Base-by-base conservation (phyloP, 1,140 invertebrate species). In the Zaprionus taronus region DNA sequence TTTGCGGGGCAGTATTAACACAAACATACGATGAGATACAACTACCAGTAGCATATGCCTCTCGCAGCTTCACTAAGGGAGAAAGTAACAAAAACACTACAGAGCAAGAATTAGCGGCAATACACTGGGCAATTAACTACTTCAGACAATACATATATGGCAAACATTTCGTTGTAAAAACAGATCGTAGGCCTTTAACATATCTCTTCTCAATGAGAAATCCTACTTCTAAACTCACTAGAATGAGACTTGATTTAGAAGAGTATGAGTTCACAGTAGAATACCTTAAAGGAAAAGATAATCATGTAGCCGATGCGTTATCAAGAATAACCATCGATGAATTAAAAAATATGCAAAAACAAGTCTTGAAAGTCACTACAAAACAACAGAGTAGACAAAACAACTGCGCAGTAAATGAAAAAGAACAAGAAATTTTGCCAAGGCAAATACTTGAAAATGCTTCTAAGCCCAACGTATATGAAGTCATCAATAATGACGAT, bases 91-190 rank as follows among this genome's bases (percentile, higher is more conserved):
- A 72, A 80, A 91, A 72, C 34, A 58, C 65, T 26, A 57, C 57
- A 20, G 24, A 44, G 17, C 53, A 68, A 22, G 65, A 68, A 47
- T 34, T 91, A 9, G 55, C 92, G 17, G 91, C 81, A 20, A 85
- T 92, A 7, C 80, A 94, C 17, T 92, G 89, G 87, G 92, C 93
- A 7, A 84, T 93, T 11, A 86, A 93, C 67, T 74, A 93, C 64
- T 94, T 94, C 56, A 17, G 91, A 31, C 90, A 83, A 22, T 92
- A 93, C 77, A 66, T 93, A 91, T 80, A 68, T 93, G 92, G 89
- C 15, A 74, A 55, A 41, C 80, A 91, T 72, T 92, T 93, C 47
- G 81, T 53, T 20, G 76, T 91, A 24, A 41, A 80, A 14, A 91
- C 81, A 0, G 91, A 92, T 70, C 84, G 66, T 38, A 65, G 53